Evolutionary conservation across 2,888 invertebrate genomes (phyloP).

Genomic region (Eledona agricola): DNA sequence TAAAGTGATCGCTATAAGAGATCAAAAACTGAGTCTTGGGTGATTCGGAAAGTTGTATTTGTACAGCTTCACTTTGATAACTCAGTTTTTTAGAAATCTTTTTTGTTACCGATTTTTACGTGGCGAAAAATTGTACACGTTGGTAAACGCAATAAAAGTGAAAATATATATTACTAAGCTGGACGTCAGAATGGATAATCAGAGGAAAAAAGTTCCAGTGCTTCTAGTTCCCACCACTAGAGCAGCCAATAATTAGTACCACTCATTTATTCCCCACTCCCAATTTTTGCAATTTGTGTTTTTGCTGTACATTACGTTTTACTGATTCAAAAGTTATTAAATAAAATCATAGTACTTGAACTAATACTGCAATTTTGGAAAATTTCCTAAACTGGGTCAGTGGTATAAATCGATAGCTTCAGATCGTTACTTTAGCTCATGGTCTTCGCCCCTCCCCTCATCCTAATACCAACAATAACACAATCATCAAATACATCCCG

Average conservation of each 20-base stretch:
- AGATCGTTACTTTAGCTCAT: constrained; percentile 37
- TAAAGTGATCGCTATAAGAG: constrained; percentile 14
- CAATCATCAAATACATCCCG: constrained; percentile 14
- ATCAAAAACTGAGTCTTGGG: constrained; percentile 15
- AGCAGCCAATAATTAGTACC: no score
- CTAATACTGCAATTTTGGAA: background rate
- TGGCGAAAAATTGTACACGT: constrained; percentile 17
- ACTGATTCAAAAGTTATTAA: background rate
- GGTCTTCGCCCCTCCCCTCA: constrained; percentile 22
- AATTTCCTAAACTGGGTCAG: background rate
- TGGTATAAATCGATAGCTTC: background rate
- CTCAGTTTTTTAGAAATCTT: background rate
- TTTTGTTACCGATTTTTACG: background rate
- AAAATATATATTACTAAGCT: no score
- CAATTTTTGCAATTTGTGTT: no score
- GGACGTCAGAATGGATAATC: no score
- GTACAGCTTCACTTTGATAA: constrained; percentile 16
- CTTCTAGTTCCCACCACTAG: no score
- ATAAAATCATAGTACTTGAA: background rate
- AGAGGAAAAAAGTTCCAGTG: no score
- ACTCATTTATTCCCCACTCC: no score
- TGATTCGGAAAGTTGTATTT: constrained; percentile 13
- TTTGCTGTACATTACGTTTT: background rate
- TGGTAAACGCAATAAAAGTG: constrained; percentile 11
- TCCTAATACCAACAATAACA: constrained; percentile 1